Percentiles rank a stretch among this genome's conserved stretches.
Conservation (phyloP, 2,888 invertebrate species). For the Mimachlamys varia region DNA sequence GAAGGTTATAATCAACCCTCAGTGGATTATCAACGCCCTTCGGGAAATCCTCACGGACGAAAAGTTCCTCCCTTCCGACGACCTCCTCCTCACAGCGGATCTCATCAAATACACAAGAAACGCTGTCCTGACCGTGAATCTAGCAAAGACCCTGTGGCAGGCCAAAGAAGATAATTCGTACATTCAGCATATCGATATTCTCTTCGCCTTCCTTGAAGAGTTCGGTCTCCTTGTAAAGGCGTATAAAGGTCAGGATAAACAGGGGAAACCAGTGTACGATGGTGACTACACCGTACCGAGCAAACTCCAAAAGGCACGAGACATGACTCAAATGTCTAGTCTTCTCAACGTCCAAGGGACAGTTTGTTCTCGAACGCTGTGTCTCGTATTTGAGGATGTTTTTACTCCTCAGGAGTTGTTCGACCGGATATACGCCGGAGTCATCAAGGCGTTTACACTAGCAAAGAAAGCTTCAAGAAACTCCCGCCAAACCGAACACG, state of each 20-base stretch:
- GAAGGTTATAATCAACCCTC: background rate
- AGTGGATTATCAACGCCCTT: background rate
- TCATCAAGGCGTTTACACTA: background rate
- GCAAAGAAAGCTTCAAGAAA: background rate
- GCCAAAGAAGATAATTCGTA: background rate
- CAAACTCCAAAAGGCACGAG: background rate
- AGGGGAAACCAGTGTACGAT: background rate
- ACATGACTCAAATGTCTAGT: background rate
- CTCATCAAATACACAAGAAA: background rate
- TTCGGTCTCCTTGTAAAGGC: background rate
- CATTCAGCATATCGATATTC: constrained; percentile 10
- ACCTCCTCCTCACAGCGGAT: background rate
- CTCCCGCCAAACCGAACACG: background rate
- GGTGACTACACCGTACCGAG: background rate
- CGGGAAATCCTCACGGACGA: constrained; percentile 5
- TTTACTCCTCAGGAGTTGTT: constrained; percentile 3
- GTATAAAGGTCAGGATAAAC: background rate
- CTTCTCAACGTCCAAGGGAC: background rate
- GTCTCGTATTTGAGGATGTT: background rate
- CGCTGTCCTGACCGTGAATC: background rate
- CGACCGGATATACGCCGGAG: background rate
- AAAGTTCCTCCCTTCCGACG: background rate
- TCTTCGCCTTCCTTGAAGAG: background rate
- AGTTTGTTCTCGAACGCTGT: constrained; percentile 15
- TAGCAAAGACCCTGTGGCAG: background rate